Evolutionary conservation across 2,888 invertebrate genomes (phyloP), one percentile per base, ranked within the genome.

Genomic region (Eilema depressum): DNA sequence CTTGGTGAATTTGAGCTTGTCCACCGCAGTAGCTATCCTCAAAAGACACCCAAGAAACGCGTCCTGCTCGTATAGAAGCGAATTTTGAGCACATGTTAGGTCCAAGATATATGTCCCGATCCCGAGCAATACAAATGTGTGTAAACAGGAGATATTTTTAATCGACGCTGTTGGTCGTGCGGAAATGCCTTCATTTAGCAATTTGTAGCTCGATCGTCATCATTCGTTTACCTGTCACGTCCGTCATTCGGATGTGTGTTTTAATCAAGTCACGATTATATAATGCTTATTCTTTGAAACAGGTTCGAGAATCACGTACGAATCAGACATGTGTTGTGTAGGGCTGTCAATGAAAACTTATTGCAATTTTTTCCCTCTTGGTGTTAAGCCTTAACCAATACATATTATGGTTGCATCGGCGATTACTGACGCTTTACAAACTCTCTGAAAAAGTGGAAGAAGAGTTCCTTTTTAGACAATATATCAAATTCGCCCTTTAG

Each of bases 201-300:
- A 62, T 71, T 70, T 74, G 69, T 74, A 69, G 71, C 60, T 69
- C 68, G 74, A 70, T 72, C 74, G 73, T 75, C 75, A 81, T 70
- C 78, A 75, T 68, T 70, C 73, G 64, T 72, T 76, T 59, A 70
- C 74, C 63, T 70, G 74, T 76, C 83, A 72, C 74, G 63, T 75
- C 60, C 72, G 64, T 74, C 74, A 74, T 73, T 67, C 67, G 57
- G 41, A 41, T 70, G 69, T 73, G 71, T 79, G 63, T 68, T 75
- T 75, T 69, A 79, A 77, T 77, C 75, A 66, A 71, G 63, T 65
- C 75, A 71, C 69, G 69, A 72, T 79, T 82, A 76, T 76, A 69
- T 77, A 75, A 82, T 66, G 63, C 65, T 70, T 37, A 63, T 66
- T 63, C 57, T 69, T 75, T 75, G 28, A 70, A 71, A 70, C 63